phyloP scores from a whole-genome alignment of 2,797 vertebrate genomes.

The Oreochromis grahami region DNA sequence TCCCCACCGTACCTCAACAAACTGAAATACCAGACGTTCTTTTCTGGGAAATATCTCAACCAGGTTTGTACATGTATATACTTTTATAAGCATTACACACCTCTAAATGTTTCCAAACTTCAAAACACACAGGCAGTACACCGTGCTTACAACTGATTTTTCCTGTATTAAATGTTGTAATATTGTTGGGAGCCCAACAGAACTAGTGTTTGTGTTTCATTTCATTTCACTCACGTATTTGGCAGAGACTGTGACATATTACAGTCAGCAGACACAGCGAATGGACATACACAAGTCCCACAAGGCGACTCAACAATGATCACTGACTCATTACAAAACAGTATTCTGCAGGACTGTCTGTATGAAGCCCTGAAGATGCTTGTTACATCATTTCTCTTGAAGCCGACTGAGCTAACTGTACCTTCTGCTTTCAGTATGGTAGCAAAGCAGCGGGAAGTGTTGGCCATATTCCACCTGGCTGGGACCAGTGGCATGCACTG shows the following conservation, averaged over 20 bases:
- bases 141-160: neutral
- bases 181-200: neutral
- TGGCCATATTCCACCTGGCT: conserved; percentile 72
- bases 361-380: neutral
- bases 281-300: neutral
- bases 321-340: neutral
- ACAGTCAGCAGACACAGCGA: neutral
- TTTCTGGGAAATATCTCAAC: conserved; percentile 81
- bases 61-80: conserved; percentile 62
- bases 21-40: conserved; percentile 79
- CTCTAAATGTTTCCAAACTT: neutral
- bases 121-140: neutral
- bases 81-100: neutral
- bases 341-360: neutral
- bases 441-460: conserved; percentile 61
- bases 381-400: neutral
- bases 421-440: conserved; percentile 69
- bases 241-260: neutral
- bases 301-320: neutral
- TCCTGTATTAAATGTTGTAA: neutral
- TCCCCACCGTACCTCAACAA: conserved; percentile 77
- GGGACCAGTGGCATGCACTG: conserved; percentile 80
- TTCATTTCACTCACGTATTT: neutral
- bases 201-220: neutral
- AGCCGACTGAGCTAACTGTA: neutral